A percentile compares a stretch with the other conserved stretches of the same genome.
These are phyloP conservation scores for Drosophila lowei DNA, from an alignment of 1,140 invertebrate species.

Conservation along the genomic window DNA sequence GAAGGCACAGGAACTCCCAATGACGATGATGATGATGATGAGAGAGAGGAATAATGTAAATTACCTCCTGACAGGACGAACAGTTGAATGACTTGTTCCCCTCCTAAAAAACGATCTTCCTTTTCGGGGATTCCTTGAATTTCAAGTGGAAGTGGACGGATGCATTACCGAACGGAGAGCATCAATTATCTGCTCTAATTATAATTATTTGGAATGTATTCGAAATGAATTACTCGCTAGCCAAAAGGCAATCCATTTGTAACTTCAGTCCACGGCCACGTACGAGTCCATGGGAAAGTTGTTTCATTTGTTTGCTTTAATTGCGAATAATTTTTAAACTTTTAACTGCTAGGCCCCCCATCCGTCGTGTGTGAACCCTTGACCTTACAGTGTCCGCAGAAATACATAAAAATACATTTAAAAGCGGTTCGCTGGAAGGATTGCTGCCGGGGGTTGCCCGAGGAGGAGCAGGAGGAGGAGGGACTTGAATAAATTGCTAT, in stretches of 20 bases:
- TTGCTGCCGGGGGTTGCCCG: background rate
- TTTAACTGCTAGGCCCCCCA: slow-evolving; percentile 25
- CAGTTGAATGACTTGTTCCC: too few relatives aligned
- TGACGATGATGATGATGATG: slow-evolving; percentile 40
- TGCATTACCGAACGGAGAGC: background rate
- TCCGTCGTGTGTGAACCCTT: slow-evolving; percentile 26
- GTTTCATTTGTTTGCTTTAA: slow-evolving; percentile 79
- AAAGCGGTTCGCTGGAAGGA: slow-evolving; percentile 26
- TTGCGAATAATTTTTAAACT: slow-evolving; percentile 78
- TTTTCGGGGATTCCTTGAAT: background rate
- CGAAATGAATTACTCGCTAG: background rate
- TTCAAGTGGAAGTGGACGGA: slow-evolving; percentile 8
- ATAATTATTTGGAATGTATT: slow-evolving; percentile 43
- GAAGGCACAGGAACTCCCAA: slow-evolving; percentile 45
- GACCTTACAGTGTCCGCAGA: slow-evolving; percentile 52
- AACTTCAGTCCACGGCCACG: background rate
- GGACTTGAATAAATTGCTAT: slow-evolving; percentile 80
- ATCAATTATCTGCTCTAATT: slow-evolving; percentile 30
- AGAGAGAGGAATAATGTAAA: slow-evolving; percentile 13
- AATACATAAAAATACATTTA: slow-evolving; percentile 59
- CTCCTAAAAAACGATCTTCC: too few relatives aligned
- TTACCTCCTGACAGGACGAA: slow-evolving; percentile 13
- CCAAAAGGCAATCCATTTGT: slow-evolving; percentile 22
- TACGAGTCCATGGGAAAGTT: slow-evolving; percentile 45
- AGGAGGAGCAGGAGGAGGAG: slow-evolving; percentile 1